Evolutionary conservation across 2,113 vertebrate genomes (phyloP).

Genomic region (Clinocottus analis): DNA sequence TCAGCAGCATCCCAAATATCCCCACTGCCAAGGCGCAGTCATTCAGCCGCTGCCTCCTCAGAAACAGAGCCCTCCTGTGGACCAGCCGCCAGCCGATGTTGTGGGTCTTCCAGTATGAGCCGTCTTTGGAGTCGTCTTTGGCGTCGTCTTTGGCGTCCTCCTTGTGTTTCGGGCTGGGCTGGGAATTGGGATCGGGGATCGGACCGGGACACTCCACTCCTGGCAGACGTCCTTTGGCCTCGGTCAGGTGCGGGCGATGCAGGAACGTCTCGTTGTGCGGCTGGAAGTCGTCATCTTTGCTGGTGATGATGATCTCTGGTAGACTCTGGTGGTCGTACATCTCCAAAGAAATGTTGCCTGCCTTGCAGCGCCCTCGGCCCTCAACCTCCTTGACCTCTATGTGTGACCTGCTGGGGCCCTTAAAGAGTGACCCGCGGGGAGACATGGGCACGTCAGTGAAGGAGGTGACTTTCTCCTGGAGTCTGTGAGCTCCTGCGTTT

Average conservation of each 20-base stretch:
- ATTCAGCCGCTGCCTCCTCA: slow-evolving; percentile 92
- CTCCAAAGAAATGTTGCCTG: slow-evolving; percentile 59
- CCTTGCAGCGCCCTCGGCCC: slow-evolving; percentile 17
- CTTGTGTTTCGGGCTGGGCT: slow-evolving; percentile 47
- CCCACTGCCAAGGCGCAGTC: slow-evolving; percentile 95
- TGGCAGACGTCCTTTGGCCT: slow-evolving; percentile 53
- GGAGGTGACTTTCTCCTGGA: slow-evolving; percentile 65
- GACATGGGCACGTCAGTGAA: slow-evolving; percentile 60
- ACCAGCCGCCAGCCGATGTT: slow-evolving; percentile 91
- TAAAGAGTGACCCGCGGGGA: slow-evolving; percentile 55
- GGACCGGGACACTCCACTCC: slow-evolving; percentile 17
- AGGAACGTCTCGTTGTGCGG: neutral
- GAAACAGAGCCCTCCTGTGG: slow-evolving; percentile 89
- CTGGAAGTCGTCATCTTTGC: slow-evolving; percentile 64
- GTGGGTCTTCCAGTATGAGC: slow-evolving; percentile 77
- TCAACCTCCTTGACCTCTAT: slow-evolving; percentile 47
- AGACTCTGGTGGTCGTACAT: slow-evolving; percentile 64
- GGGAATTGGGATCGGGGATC: slow-evolving; percentile 2
- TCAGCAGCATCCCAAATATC: slow-evolving; percentile 94
- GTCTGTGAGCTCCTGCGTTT: slow-evolving; percentile 27
- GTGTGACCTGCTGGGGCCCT: slow-evolving; percentile 46
- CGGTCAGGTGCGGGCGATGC: slow-evolving; percentile 5
- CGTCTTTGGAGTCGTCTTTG: slow-evolving; percentile 57
- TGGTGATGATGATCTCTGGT: slow-evolving; percentile 78
- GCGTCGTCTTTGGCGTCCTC: slow-evolving; percentile 35